Evolutionary conservation across 2,888 invertebrate species (phyloP), one percentile per base, ranked within the genome.

Genomic region (Asteroscopus sphinx): DNA sequence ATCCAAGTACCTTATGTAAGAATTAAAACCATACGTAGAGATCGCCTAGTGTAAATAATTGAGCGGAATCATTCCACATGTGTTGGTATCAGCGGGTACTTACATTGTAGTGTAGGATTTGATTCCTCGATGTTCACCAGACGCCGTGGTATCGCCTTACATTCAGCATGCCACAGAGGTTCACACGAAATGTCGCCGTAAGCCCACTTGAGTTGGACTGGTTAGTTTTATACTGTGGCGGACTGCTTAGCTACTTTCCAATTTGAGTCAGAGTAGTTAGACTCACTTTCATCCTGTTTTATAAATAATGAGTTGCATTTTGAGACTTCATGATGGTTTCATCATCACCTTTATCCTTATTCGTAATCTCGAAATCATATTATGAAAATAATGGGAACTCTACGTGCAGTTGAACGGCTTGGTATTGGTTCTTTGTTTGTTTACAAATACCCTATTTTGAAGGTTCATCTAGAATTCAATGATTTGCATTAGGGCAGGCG

Each of bases 131-230:
- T 87, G 88, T 70, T 89, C 85, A 77, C 89, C 93, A 93, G 93
- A 92, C 92, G 87, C 83, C 62, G 79, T 73, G 81, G 87, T 93
- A 86, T 93, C 93, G 79, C 70, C 90, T 93, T 93, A 90, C 93
- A 70, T 52, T 70, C 78, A 72, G 74, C 76, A 77, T 77, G 77
- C 81, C 75, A 80, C 66, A 78, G 78, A 78, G 77, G 85, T 89
- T 93, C 93, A 92, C 93, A 93, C 92, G 92, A 79, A 82, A 82
- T 85, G 84, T 87, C 87, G 68, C 69, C 70, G 72, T 69, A 35
- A 68, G 61, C 69, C 81, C 85, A 82, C 82, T 83, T 84, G 77
- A 82, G 64, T 65, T 61, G 54, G 15, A 65, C 59, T 70, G 68
- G 46, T 59, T 60, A 65, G 69, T 78, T 58, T 60, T 67, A 67